Evolutionary conservation across 2,797 vertebrate species (phyloP).

Genomic region (Channallabes apus): DNA sequence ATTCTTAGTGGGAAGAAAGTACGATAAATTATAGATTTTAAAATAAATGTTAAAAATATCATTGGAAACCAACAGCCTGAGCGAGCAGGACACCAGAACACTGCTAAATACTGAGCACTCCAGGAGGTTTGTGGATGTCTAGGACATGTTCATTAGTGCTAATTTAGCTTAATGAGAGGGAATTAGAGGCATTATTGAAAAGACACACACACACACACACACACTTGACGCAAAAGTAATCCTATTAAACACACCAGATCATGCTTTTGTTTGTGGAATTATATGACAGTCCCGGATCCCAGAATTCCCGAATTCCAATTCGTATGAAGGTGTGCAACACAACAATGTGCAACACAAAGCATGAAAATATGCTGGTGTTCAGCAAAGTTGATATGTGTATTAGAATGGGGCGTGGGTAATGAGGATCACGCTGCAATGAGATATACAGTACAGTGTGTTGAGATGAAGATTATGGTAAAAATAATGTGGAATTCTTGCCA

Average conservation of each 20-base stretch:
- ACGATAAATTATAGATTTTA: neutral
- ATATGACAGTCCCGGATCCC: neutral
- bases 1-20: neutral
- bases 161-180: slow-evolving; percentile 25
- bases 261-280: neutral
- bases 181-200: slow-evolving; percentile 15
- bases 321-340: neutral
- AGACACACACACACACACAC: slow-evolving; percentile 27
- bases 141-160: slow-evolving; percentile 27
- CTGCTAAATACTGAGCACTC: neutral
- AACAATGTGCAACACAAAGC: neutral
- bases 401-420: neutral
- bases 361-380: neutral
- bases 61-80: neutral
- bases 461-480: neutral
- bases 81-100: neutral
- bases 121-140: neutral
- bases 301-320: neutral
- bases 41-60: neutral
- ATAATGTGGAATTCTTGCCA: too few species aligned
- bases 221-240: neutral
- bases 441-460: neutral
- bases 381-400: neutral
- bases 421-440: neutral
- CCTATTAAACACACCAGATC: slow-evolving; percentile 6